Conservation (phyloP, 2,113 vertebrate genomes). For the Illadopsis cleaveri region DNA sequence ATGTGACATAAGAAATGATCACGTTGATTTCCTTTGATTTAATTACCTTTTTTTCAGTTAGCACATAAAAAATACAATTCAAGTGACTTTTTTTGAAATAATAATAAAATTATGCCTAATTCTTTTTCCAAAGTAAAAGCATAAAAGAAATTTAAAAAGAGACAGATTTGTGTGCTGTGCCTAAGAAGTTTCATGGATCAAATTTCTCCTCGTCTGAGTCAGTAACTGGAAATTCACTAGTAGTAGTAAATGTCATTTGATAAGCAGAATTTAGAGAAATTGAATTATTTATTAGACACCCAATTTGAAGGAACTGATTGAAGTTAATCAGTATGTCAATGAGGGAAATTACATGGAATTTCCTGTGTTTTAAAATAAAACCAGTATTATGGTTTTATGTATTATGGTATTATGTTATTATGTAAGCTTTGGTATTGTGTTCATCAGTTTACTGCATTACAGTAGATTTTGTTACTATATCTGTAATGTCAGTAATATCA, state of each 20-base stretch:
- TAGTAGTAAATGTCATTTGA: neutral
- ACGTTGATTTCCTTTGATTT: too few species aligned
- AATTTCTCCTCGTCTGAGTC: neutral
- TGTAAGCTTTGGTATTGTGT: neutral
- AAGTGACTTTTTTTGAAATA: neutral
- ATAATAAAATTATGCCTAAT: neutral
- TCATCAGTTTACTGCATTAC: neutral
- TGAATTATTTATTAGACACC: conserved; percentile 20
- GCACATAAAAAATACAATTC: neutral
- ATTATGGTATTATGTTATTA: too few species aligned
- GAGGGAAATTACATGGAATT: neutral
- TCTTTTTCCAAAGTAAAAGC: neutral
- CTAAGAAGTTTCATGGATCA: neutral
- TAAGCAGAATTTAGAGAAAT: neutral
- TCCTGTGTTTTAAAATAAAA: neutral
- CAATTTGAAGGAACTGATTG: neutral
- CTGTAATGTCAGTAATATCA: neutral
- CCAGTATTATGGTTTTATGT: too few species aligned
- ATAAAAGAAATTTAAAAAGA: neutral
- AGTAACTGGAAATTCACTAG: neutral
- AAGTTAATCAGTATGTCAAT: neutral
- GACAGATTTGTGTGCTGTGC: neutral
- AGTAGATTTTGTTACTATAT: neutral
- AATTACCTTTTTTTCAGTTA: neutral
- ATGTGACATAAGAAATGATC: neutral